These are phyloP conservation scores for Myxocyprinus asiaticus DNA, from an alignment of 2,113 vertebrate genomes.

Conservation along the genomic window DNA sequence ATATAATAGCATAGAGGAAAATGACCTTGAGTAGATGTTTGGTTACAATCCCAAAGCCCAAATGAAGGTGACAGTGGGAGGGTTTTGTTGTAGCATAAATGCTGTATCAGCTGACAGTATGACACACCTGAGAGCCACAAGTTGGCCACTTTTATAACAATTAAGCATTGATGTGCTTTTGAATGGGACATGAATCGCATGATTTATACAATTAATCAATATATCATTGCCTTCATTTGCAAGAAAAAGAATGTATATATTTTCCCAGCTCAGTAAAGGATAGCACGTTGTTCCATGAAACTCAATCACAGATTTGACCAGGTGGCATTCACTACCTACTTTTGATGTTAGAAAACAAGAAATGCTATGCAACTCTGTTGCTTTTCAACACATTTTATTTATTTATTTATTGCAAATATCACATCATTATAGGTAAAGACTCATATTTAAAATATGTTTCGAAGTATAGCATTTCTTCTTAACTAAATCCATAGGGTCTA, in stretches of 20 bases:
- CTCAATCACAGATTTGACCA: constrained; percentile 36
- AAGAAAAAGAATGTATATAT: neutral
- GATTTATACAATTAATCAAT: constrained; percentile 15
- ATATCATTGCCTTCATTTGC: neutral
- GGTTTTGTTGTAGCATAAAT: constrained; percentile 33
- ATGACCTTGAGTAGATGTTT: constrained; percentile 41
- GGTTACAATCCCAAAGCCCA: constrained; percentile 35
- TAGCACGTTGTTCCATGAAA: constrained; percentile 13
- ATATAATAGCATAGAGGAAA: constrained; percentile 38
- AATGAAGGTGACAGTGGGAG: constrained; percentile 16
- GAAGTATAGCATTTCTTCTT: constrained; percentile 15
- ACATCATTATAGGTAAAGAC: constrained; percentile 8
- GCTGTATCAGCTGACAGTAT: constrained; percentile 5
- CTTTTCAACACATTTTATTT: constrained; percentile 20
- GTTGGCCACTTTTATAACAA: constrained; percentile 1
- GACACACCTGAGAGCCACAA: constrained; percentile 24
- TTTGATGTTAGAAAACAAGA: constrained; percentile 36
- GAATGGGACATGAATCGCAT: neutral
- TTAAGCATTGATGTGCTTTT: constrained; percentile 22
- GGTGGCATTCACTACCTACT: constrained; percentile 20
- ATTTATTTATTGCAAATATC: neutral
- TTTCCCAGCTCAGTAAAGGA: constrained; percentile 16
- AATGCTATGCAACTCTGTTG: neutral
- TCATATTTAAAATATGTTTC: neutral
- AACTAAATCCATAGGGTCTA: constrained; percentile 24